Percentiles rank a stretch among this genome's conserved stretches.
Conservation (phyloP, 2,888 invertebrate species). For the Endotricha flammealis region DNA sequence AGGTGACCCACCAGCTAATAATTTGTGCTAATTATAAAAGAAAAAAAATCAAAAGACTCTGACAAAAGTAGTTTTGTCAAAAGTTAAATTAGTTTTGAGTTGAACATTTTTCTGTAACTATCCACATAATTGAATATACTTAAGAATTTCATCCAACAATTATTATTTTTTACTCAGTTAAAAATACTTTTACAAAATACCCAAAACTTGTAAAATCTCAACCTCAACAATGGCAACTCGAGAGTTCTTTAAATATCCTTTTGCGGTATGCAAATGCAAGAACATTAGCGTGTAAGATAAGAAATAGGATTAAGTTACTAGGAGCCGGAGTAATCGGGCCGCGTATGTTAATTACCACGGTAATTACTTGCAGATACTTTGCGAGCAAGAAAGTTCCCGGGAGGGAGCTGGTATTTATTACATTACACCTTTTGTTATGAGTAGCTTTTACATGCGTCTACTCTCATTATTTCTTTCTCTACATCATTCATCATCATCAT, state of each 20-base stretch:
- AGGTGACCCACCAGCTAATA: too few relatives aligned
- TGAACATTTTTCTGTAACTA: too few relatives aligned
- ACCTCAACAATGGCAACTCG: constrained; percentile 18
- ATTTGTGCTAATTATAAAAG: too few relatives aligned
- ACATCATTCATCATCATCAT: too few relatives aligned
- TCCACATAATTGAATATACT: too few relatives aligned
- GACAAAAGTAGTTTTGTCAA: too few relatives aligned
- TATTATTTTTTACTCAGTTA: not conserved
- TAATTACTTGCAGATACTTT: constrained; percentile 46
- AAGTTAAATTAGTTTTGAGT: too few relatives aligned
- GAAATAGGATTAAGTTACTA: constrained; percentile 65
- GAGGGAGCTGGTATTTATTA: constrained; percentile 9
- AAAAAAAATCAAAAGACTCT: too few relatives aligned
- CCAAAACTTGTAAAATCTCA: too few relatives aligned
- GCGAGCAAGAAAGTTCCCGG: constrained; percentile 6
- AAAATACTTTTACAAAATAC: not conserved
- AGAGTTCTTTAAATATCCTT: constrained; percentile 35
- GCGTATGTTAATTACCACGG: constrained; percentile 47
- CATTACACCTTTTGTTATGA: constrained; percentile 2
- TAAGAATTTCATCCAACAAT: too few relatives aligned
- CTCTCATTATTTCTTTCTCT: too few relatives aligned
- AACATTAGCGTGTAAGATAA: constrained; percentile 73
- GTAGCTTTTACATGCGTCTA: too few relatives aligned
- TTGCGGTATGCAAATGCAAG: constrained; percentile 63
- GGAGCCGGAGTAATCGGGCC: constrained; percentile 29